Conservation (phyloP, 1,140 invertebrate genomes). For the Cherax destructor region DNA sequence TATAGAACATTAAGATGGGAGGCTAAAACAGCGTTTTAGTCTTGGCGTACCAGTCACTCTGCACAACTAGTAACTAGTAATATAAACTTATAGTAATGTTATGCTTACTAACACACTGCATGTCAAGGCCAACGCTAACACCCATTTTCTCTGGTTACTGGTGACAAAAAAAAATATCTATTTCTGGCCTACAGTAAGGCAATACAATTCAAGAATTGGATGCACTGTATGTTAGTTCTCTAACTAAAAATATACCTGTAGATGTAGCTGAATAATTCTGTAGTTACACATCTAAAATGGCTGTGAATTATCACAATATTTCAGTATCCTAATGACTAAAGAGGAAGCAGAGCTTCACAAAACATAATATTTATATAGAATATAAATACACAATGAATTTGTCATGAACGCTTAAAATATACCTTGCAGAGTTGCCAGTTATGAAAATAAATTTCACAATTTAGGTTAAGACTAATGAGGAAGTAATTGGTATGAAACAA, state of each 20-base stretch:
- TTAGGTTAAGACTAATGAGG: neutral
- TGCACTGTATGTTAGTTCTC: conserved; percentile 25
- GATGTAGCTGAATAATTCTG: conserved; percentile 37
- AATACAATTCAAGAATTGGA: conserved; percentile 46
- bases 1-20: neutral
- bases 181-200: conserved; percentile 10
- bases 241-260: conserved; percentile 61
- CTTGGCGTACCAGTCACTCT: neutral
- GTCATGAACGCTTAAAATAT: neutral
- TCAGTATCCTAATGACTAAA: conserved; percentile 35
- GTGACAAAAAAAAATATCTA: neutral
- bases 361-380: conserved; percentile 32
- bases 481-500: neutral
- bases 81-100: too few relatives aligned
- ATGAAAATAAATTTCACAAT: neutral
- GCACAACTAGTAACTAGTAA: too few relatives aligned
- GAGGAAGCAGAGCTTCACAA: conserved; percentile 29
- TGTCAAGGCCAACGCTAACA: conserved; percentile 41
- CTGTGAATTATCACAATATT: conserved; percentile 5
- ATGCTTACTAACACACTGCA: neutral
- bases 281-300: conserved; percentile 40
- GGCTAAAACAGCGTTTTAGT: neutral
- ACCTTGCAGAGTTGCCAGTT: neutral
- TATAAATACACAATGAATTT: conserved; percentile 6
- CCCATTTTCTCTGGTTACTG: neutral